phyloP scores from a whole-genome alignment of 2,888 invertebrate genomes.

The Mycalesis mineus region DNA sequence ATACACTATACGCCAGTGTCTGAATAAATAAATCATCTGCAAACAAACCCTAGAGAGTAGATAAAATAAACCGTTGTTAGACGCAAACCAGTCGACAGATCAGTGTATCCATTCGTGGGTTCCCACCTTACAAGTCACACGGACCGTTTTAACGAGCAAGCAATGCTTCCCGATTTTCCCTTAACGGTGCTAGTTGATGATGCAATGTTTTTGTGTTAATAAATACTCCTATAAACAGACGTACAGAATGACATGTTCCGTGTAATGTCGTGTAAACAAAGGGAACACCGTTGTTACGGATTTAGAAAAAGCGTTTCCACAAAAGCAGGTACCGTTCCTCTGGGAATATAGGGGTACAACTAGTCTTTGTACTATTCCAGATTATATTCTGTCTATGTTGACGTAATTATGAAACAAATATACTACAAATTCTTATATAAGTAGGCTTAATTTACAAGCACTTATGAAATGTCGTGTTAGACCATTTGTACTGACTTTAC shows the following conservation, averaged over 20 bases:
- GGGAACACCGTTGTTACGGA: background rate
- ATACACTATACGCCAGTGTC: too few relatives aligned
- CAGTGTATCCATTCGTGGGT: background rate
- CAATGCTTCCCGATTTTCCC: conserved; percentile 7
- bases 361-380: too few relatives aligned
- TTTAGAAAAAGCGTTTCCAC: background rate
- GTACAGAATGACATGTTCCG: conserved; percentile 11
- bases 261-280: conserved; percentile 22
- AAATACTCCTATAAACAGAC: conserved; percentile 6
- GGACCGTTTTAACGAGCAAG: conserved; percentile 22
- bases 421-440: too few relatives aligned
- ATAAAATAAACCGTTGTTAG: background rate
- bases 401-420: too few relatives aligned
- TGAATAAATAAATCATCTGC: background rate
- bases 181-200: conserved; percentile 2
- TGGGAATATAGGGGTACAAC: too few relatives aligned
- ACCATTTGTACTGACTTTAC: too few relatives aligned
- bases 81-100: background rate
- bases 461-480: too few relatives aligned
- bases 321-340: too few relatives aligned
- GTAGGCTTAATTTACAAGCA: too few relatives aligned
- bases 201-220: conserved; percentile 2
- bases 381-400: too few relatives aligned
- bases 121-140: conserved; percentile 4
- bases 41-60: background rate